These are phyloP conservation scores for Aspiorhynchus laticeps DNA, from an alignment of 2,113 vertebrate genomes.

Conservation along the genomic window DNA sequence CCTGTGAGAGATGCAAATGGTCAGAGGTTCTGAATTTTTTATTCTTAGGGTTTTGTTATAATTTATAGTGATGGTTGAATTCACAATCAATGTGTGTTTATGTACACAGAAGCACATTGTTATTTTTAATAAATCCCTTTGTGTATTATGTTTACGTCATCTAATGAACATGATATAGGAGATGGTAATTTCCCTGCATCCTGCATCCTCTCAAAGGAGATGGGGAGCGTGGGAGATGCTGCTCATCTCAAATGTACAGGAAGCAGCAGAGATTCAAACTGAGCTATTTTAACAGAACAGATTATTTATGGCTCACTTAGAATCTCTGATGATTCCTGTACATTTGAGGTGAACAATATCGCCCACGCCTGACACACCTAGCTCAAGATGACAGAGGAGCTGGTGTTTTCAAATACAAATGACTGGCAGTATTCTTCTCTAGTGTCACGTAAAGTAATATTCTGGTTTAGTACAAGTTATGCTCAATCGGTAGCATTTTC, in stretches of 20 bases:
- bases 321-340: slow-evolving; percentile 20
- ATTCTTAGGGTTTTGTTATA: neutral
- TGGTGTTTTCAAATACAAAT: neutral
- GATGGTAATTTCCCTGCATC: neutral
- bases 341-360: slow-evolving; percentile 3
- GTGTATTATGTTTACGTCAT: slow-evolving; percentile 53
- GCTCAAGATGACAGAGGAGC: neutral
- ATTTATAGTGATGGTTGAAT: neutral
- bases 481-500: neutral
- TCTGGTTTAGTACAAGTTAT: neutral
- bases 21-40: neutral
- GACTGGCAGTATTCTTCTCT: neutral
- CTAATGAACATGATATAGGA: slow-evolving; percentile 37
- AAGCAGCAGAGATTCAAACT: neutral
- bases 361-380: slow-evolving; percentile 6
- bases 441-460: neutral
- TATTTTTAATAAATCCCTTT: slow-evolving; percentile 70
- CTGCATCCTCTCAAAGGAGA: too few relatives aligned
- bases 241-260: slow-evolving; percentile 24
- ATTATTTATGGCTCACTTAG: slow-evolving; percentile 13
- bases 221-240: slow-evolving; percentile 1
- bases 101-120: slow-evolving; percentile 47
- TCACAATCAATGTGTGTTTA: neutral
- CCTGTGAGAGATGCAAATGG: slow-evolving; percentile 14
- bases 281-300: neutral